phyloP scores from a whole-genome alignment of 2,888 invertebrate species.

The Limnephilus lunatus region DNA sequence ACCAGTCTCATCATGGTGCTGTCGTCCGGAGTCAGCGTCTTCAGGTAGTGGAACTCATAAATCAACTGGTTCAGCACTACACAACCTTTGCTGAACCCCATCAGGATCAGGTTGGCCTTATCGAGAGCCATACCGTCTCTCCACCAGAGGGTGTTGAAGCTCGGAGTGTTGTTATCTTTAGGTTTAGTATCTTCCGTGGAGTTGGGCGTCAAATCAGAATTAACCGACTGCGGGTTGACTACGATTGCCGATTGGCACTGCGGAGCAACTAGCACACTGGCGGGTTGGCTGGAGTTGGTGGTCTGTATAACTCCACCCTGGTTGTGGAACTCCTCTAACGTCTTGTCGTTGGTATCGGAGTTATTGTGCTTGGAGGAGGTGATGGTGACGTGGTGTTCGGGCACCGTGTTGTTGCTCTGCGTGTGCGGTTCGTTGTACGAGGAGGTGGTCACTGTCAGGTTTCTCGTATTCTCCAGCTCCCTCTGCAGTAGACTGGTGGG shows the following conservation, averaged over 20 bases:
- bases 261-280: conserved; percentile 59
- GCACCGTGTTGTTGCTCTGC: conserved; percentile 42
- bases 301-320: conserved; percentile 61
- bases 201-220: conserved; percentile 35
- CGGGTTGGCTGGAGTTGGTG: conserved; percentile 55
- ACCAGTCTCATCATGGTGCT: conserved; percentile 81
- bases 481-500: conserved; percentile 64
- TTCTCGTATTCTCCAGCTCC: conserved; percentile 64
- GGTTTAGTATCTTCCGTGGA: conserved; percentile 62
- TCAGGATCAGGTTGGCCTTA: conserved; percentile 79
- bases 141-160: conserved; percentile 77
- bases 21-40: conserved; percentile 82
- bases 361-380: conserved; percentile 58
- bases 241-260: conserved; percentile 64
- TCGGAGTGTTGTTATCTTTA: conserved; percentile 69
- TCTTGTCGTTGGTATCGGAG: conserved; percentile 39
- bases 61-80: conserved; percentile 94
- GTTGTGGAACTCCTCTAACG: conserved; percentile 43
- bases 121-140: conserved; percentile 78
- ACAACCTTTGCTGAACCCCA: conserved; percentile 96
- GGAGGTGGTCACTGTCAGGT: conserved; percentile 63
- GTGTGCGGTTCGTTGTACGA: conserved; percentile 58
- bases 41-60: conserved; percentile 88
- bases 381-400: conserved; percentile 63
- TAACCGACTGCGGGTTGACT: conserved; percentile 60